Percentiles rank a stretch among this genome's conserved stretches.
Conservation (phyloP, 2,888 invertebrate species). For the Apamea sordens region DNA sequence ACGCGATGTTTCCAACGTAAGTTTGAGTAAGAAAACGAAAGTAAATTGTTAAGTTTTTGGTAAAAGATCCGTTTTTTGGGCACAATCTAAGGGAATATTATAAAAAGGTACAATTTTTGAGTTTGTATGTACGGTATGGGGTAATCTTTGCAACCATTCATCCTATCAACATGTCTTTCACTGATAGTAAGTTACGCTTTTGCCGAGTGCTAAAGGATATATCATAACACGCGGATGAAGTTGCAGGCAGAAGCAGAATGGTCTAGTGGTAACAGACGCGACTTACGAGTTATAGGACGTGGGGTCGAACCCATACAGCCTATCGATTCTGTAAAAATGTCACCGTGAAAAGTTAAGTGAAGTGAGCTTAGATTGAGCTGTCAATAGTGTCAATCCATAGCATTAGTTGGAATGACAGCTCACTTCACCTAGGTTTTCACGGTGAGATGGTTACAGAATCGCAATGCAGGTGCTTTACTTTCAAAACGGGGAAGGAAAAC, state of each 20-base stretch:
- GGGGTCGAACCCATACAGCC: background rate
- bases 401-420: no score
- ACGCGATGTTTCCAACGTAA: slow-evolving; percentile 36
- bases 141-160: background rate
- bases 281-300: background rate
- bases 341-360: no score
- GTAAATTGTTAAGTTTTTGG: slow-evolving; percentile 1
- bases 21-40: slow-evolving; percentile 16
- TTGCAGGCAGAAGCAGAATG: background rate
- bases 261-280: background rate
- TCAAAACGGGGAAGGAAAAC: background rate
- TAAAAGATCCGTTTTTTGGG: background rate
- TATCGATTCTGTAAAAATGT: no score
- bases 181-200: background rate
- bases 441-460: no score
- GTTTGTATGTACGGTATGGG: background rate
- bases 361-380: no score
- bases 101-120: background rate
- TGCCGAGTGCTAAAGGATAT: background rate
- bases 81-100: background rate
- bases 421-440: no score
- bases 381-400: no score
- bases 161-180: background rate
- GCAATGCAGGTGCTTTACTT: no score
- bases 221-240: background rate